These are phyloP conservation scores for Brachypteracias leptosomus DNA, from an alignment of 2,113 vertebrate species.

Conservation along the genomic window DNA sequence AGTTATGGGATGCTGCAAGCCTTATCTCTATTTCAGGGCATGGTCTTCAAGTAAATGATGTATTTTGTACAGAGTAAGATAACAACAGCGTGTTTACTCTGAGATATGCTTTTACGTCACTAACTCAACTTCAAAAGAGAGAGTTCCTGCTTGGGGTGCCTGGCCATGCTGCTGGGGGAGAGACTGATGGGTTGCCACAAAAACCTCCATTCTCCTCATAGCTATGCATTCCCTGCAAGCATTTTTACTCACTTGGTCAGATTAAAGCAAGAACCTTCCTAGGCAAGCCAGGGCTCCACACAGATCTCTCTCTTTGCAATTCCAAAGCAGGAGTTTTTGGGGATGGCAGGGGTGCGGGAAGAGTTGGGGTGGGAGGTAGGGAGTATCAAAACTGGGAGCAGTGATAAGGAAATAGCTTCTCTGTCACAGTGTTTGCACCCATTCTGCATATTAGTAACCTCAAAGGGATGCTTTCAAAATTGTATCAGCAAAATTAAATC, in stretches of 20 bases:
- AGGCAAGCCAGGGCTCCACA: not conserved
- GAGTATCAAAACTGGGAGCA: not conserved
- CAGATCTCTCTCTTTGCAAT: not conserved
- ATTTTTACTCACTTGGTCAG: not conserved
- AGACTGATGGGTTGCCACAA: rapidly evolving
- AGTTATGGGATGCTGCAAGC: not conserved
- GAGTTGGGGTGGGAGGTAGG: not conserved
- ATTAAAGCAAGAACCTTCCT: not conserved
- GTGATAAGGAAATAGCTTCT: not conserved
- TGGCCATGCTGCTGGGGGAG: not conserved
- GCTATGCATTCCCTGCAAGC: not conserved
- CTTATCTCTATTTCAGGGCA: not conserved
- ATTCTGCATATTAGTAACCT: rapidly evolving
- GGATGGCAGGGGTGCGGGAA: not conserved
- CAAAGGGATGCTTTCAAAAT: not conserved
- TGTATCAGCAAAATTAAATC: not conserved
- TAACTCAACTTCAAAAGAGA: not conserved
- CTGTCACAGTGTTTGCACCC: not conserved
- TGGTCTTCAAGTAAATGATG: not conserved
- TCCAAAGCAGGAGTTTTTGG: not conserved
- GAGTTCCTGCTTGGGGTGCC: not conserved
- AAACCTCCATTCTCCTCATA: not conserved
- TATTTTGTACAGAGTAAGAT: not conserved
- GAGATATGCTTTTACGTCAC: not conserved
- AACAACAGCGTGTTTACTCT: not conserved